These are phyloP conservation scores for Petrocephalus schoutedeni DNA, from an alignment of 2,797 vertebrate genomes.

Conservation along the genomic window DNA sequence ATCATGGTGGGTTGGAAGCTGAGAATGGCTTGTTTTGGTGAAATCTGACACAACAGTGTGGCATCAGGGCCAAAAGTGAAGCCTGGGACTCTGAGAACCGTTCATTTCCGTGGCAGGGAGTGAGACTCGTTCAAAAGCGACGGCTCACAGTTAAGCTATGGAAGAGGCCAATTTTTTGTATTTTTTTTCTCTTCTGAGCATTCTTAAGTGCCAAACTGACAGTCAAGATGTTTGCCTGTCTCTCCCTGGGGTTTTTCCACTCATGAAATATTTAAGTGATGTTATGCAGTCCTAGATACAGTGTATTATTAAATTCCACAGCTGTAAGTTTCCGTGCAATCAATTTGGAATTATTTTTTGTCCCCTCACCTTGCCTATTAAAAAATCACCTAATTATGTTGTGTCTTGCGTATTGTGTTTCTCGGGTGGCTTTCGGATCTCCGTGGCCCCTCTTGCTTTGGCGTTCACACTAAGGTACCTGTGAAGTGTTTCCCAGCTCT, in stretches of 20 bases:
- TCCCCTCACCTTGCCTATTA: neutral
- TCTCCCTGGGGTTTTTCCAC: slow-evolving; percentile 21
- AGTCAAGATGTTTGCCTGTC: slow-evolving; percentile 19
- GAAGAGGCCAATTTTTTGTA: neutral
- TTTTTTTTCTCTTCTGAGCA: slow-evolving; percentile 1
- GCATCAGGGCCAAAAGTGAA: neutral
- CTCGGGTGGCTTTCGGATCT: neutral
- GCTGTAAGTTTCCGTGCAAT: neutral
- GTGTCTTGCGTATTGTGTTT: slow-evolving; percentile 1
- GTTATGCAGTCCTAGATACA: slow-evolving; percentile 9
- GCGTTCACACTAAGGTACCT: neutral
- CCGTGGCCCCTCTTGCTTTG: neutral
- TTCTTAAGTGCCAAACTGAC: slow-evolving; percentile 14
- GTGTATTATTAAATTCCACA: neutral
- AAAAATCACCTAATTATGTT: neutral
- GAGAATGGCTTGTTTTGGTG: slow-evolving; percentile 14
- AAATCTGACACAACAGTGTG: neutral
- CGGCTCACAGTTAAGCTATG: neutral
- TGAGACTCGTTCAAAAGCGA: neutral
- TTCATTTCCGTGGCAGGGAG: slow-evolving; percentile 15
- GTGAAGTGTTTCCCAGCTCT: neutral
- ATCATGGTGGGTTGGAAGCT: neutral
- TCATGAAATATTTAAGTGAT: slow-evolving; percentile 26
- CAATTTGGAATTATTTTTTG: neutral
- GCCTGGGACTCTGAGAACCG: neutral